Evolutionary conservation across 2,888 invertebrate species (phyloP).

Genomic region (Drosophila gaucha): DNA sequence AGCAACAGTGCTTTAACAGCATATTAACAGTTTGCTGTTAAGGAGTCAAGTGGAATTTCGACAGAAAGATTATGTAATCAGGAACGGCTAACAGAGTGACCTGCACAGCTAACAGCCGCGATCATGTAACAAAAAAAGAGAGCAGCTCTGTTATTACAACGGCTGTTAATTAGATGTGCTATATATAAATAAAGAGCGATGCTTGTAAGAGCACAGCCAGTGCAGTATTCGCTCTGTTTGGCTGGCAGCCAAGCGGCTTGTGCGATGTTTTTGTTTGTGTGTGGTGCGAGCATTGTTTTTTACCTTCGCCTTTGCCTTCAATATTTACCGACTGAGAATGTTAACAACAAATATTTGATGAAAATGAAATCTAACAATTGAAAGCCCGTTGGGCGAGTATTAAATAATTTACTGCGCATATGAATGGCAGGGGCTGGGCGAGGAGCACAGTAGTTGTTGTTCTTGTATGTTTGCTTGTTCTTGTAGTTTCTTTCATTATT

Average conservation of each 20-base stretch:
- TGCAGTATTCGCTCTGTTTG: conserved; percentile 23
- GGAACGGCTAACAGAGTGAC: neutral
- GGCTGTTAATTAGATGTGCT: no score
- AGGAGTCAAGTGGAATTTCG: neutral
- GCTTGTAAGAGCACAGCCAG: neutral
- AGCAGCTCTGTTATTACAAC: conserved; percentile 12
- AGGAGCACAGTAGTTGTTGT: neutral
- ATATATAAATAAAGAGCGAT: conserved; percentile 7
- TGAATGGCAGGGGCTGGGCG: neutral
- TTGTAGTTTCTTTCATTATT: conserved; percentile 15
- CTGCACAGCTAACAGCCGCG: conserved; percentile 6
- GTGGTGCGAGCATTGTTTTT: conserved; percentile 17
- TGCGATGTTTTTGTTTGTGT: conserved; percentile 33
- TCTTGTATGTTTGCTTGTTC: conserved; percentile 19
- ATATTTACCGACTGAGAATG: conserved; percentile 39
- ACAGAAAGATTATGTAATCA: conserved; percentile 13
- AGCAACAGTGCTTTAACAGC: conserved; percentile 1
- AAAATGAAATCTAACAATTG: conserved; percentile 50
- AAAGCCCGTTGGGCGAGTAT: conserved; percentile 26
- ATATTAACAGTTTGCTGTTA: neutral
- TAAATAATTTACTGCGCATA: conserved; percentile 38
- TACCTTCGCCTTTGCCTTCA: conserved; percentile 51
- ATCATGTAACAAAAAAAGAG: conserved; percentile 29
- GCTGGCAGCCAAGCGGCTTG: conserved; percentile 46
- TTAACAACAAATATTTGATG: conserved; percentile 59